phyloP scores from a whole-genome alignment of 2,888 invertebrate species.

The Parasteatoda lunata region DNA sequence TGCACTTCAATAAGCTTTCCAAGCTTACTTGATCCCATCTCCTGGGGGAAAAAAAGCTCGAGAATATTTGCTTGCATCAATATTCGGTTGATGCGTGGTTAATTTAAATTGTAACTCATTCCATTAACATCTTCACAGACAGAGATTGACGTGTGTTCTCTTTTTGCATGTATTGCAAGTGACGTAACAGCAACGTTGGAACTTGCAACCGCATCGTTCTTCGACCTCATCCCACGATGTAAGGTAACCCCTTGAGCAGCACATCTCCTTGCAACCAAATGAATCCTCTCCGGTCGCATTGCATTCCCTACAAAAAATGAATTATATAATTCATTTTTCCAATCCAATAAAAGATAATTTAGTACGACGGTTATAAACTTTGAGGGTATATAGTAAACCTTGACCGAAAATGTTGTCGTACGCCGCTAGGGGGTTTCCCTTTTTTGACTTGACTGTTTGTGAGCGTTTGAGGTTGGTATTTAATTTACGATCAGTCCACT shows the following conservation, averaged over 20 bases:
- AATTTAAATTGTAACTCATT: not conserved
- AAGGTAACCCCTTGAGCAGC: slow-evolving; percentile 87
- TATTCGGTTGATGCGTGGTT: not conserved
- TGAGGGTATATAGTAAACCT: no score
- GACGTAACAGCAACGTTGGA: slow-evolving; percentile 94
- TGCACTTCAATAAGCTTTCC: not conserved
- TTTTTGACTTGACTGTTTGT: no score
- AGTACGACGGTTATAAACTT: no score
- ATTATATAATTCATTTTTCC: not conserved
- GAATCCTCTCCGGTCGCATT: slow-evolving; percentile 79
- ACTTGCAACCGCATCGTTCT: slow-evolving; percentile 90
- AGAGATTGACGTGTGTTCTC: slow-evolving; percentile 72
- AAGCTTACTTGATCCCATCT: not conserved
- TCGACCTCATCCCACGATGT: slow-evolving; percentile 82
- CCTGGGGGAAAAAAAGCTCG: not conserved
- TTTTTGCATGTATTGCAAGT: slow-evolving; percentile 85
- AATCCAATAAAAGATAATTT: not conserved
- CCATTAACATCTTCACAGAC: slow-evolving; percentile 64
- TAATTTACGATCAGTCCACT: no score
- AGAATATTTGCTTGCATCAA: not conserved
- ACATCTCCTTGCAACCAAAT: slow-evolving; percentile 90
- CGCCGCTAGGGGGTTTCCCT: no score
- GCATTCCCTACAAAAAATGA: slow-evolving; percentile 72
- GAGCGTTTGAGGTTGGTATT: no score
- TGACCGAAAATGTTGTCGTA: no score